Evolutionary conservation across 2,113 vertebrate genomes (phyloP).

Genomic region (Ochotona curzoniae): DNA sequence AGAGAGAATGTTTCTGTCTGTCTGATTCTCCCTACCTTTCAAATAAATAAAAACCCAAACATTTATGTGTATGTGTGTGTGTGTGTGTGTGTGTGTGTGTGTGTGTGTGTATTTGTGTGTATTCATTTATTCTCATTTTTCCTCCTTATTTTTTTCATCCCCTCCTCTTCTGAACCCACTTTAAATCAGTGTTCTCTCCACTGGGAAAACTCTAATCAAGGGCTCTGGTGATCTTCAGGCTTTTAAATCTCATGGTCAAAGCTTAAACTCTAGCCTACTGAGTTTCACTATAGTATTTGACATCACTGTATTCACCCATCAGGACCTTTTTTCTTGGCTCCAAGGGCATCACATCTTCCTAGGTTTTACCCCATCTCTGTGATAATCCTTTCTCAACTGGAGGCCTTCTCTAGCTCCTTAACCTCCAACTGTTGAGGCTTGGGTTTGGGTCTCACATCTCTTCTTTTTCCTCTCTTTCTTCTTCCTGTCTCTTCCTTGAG

Average conservation of each 20-base stretch:
- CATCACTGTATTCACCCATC: neutral
- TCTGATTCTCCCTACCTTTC: too few species aligned
- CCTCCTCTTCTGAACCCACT: neutral
- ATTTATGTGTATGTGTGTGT: too few species aligned
- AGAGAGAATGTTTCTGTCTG: too few species aligned
- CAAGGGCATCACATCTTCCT: neutral
- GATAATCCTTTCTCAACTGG: neutral
- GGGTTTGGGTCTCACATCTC: neutral
- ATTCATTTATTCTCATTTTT: neutral
- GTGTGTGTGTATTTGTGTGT: too few species aligned
- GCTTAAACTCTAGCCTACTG: neutral
- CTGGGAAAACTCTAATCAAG: neutral
- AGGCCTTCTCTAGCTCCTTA: neutral
- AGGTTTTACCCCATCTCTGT: neutral
- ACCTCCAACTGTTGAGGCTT: neutral
- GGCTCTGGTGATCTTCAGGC: neutral
- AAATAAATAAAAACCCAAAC: too few species aligned
- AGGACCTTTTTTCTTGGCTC: neutral
- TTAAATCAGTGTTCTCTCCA: neutral
- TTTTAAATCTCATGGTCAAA: neutral
- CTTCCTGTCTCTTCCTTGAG: neutral
- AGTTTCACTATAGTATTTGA: neutral
- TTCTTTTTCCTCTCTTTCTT: neutral
- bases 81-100: too few species aligned
- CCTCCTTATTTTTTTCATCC: neutral